Evolutionary conservation across 2,888 invertebrate species (phyloP).

Genomic region (Thecophora atra): DNA sequence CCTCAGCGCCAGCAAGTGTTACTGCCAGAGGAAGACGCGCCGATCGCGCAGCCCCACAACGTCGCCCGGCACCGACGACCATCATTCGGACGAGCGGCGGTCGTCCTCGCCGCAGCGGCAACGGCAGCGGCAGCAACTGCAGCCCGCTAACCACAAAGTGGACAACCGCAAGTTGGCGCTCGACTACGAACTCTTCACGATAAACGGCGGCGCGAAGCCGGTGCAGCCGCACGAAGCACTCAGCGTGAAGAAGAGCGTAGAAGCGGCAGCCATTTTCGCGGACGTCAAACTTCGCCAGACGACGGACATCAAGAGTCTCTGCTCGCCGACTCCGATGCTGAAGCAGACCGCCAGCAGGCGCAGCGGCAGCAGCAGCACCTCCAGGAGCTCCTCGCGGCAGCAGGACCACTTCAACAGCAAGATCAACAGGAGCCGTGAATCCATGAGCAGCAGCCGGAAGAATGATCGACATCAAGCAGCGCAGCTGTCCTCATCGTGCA

Average conservation of each 20-base stretch:
- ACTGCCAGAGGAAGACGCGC: constrained; percentile 70
- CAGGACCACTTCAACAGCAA: constrained; percentile 47
- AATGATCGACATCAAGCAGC: constrained; percentile 46
- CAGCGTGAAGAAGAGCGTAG: constrained; percentile 87
- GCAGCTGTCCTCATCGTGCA: constrained; percentile 45
- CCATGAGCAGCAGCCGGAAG: constrained; percentile 55
- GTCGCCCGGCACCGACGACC: constrained; percentile 36
- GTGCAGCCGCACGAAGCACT: constrained; percentile 75
- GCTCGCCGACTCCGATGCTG: constrained; percentile 44
- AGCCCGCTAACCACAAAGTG: constrained; percentile 56
- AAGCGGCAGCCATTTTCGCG: constrained; percentile 87
- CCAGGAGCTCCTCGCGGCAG: constrained; percentile 48
- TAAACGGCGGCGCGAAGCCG: constrained; percentile 68
- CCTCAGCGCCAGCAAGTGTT: constrained; percentile 87
- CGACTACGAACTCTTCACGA: constrained; percentile 78
- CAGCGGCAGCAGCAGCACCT: constrained; percentile 49
- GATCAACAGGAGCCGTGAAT: constrained; percentile 47
- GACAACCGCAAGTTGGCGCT: constrained; percentile 74
- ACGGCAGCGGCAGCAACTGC: constrained; percentile 46
- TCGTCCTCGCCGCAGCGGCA: background rate
- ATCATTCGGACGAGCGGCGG: constrained; percentile 54
- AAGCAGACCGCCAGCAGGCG: constrained; percentile 26
- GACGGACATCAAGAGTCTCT: constrained; percentile 72
- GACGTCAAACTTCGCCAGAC: constrained; percentile 78
- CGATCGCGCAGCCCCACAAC: constrained; percentile 41